Percentiles rank a stretch among this genome's conserved stretches.
Evolutionary conservation across 2,888 invertebrate genomes (phyloP).

Genomic region (Eueremaeus valkanovi): DNA sequence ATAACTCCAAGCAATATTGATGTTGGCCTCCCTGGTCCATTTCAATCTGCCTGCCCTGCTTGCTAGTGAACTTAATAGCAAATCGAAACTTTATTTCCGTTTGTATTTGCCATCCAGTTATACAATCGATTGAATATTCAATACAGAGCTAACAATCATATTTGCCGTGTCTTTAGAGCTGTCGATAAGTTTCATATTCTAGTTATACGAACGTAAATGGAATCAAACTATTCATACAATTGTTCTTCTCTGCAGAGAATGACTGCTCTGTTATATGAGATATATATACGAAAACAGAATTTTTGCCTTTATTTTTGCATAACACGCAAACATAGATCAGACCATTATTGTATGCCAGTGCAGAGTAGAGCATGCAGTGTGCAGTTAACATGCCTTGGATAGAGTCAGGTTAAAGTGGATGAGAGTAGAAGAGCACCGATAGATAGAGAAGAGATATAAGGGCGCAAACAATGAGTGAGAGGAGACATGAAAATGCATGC

Average conservation of each 20-base stretch:
- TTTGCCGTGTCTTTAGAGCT: neutral
- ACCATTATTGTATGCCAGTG: no score
- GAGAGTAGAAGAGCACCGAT: no score
- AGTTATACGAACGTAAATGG: no score
- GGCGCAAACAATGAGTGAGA: no score
- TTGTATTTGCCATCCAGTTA: constrained; percentile 8
- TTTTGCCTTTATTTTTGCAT: neutral
- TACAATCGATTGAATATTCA: constrained; percentile 12
- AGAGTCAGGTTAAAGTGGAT: no score
- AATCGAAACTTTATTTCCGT: constrained; percentile 20
- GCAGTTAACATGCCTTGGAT: no score
- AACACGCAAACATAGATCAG: neutral
- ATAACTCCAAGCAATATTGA: no score
- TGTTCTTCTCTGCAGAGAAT: neutral
- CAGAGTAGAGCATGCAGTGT: no score
- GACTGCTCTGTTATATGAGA: neutral
- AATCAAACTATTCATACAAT: no score
- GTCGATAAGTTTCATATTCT: neutral
- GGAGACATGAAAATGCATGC: neutral
- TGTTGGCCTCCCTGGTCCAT: neutral
- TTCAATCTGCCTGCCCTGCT: no score
- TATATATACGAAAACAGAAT: neutral
- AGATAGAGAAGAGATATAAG: no score
- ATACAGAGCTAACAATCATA: constrained; percentile 9
- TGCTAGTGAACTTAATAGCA: neutral